phyloP scores from a whole-genome alignment of 2,797 vertebrate genomes.

The Anabacerthia variegaticeps region DNA sequence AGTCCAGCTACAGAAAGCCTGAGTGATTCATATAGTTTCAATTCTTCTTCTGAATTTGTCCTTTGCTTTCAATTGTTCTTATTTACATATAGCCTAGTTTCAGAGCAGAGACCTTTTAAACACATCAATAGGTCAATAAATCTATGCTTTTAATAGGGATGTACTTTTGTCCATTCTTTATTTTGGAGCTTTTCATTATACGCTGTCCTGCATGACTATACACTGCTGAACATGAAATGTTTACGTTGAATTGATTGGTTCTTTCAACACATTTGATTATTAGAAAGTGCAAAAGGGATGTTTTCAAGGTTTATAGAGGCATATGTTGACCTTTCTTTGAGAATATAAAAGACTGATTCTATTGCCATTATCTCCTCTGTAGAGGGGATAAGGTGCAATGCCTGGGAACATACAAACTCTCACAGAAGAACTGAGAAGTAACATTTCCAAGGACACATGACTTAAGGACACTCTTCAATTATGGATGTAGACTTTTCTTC shows the following conservation, averaged over 20 bases:
- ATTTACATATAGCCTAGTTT: conserved; percentile 75
- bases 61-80: conserved; percentile 64
- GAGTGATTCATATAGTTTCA: conserved; percentile 21
- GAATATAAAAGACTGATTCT: background rate
- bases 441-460: background rate
- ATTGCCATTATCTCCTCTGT: background rate
- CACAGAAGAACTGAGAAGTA: background rate
- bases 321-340: conserved; percentile 2
- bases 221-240: conserved; percentile 56
- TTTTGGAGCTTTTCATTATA: conserved; percentile 54
- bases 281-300: conserved; percentile 38
- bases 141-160: conserved; percentile 70
- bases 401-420: background rate
- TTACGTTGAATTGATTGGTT: conserved; percentile 53
- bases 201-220: conserved; percentile 49
- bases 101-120: conserved; percentile 71
- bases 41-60: conserved; percentile 37
- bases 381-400: accelerated
- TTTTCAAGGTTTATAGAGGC: conserved; percentile 40
- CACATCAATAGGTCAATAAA: conserved; percentile 72
- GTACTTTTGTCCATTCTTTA: conserved; percentile 65
- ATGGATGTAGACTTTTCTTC: background rate
- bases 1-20: background rate
- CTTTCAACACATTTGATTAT: conserved; percentile 55
- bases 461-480: background rate